Evolutionary conservation across 2,113 vertebrate genomes (phyloP), one percentile per base, ranked within the genome.

Genomic region (Trinectes maculatus): DNA sequence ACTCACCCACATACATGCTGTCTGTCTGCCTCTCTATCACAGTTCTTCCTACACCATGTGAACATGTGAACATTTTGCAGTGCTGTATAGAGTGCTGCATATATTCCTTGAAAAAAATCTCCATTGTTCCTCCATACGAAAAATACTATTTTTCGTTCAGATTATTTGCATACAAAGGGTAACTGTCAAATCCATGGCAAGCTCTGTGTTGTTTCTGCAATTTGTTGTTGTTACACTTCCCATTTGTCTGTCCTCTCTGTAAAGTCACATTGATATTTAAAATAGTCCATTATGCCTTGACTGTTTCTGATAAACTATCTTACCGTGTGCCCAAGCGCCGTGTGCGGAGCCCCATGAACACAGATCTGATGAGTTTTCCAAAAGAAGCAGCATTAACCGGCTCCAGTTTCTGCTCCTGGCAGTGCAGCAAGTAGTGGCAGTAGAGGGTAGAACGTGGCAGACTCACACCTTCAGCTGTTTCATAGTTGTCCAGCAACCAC

Each of bases 401-500:
- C 83, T 98, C 96, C 65, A 98, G 91, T 80, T 98, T 98, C 87
- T 98, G 96, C 79, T 98, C 95, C 91, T 98, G 96, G 83, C 96
- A 97, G 89, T 98, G 96, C 83, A 96, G 93, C 83, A 98, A 91
- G 85, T 98, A 98, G 86, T 98, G 96, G 91, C 95, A 97, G 90
- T 98, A 98, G 44, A 98, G 95, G n/a, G 96, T 98, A 82, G 95
- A 96, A 36, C 96, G 94, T 0, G 96, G 96, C 65, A 98, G 92
- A 86, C 95, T 97, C 72, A 98, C 96, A 11, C 96, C 96, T 89
- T 98, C 96, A 0, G 95, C 96, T 0, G 96, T 98, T 88, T 98
- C 96, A 43, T 98, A 98, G 92, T 98, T 98, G 86, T 98, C 96
- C 89, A 98, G 89, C 72, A 98, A 94, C 96, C 95, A 97, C 93